These are phyloP conservation scores for Lordiphosa clarofinis DNA, from an alignment of 1,140 invertebrate genomes.

Conservation along the genomic window DNA sequence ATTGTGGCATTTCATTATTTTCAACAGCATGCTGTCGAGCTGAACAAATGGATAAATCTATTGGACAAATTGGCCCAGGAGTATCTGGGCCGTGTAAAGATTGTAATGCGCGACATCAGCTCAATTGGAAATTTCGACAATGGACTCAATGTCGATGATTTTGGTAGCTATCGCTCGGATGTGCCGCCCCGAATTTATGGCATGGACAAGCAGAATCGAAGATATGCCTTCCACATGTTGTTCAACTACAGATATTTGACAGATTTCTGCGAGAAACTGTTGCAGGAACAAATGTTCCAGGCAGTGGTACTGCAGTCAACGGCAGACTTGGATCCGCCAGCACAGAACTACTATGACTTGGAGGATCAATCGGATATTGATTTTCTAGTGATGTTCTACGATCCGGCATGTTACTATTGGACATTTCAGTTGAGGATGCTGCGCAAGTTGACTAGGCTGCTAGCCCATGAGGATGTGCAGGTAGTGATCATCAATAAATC, in stretches of 20 bases:
- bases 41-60: conserved; percentile 20
- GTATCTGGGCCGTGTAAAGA: conserved; percentile 24
- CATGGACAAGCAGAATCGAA: conserved; percentile 11
- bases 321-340: conserved; percentile 3
- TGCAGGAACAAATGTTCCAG: conserved; percentile 27
- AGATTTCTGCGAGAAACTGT: conserved; percentile 40
- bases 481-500: conserved; percentile 38
- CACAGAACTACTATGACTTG: conserved; percentile 33
- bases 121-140: conserved; percentile 14
- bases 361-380: conserved; percentile 13
- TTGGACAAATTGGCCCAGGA: conserved; percentile 20
- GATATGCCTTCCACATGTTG: conserved; percentile 47
- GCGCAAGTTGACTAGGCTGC: conserved; percentile 25
- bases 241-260: conserved; percentile 36
- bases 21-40: not conserved
- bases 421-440: conserved; percentile 26
- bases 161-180: conserved; percentile 27
- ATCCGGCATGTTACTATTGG: conserved; percentile 40
- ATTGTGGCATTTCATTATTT: conserved; percentile 38
- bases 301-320: conserved; percentile 18
- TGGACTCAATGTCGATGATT: conserved; percentile 10
- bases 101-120: conserved; percentile 23
- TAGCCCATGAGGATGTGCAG: conserved; percentile 18
- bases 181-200: conserved; percentile 36
- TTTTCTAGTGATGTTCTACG: conserved; percentile 35